These are phyloP conservation scores for Ahaetulla prasina DNA, from an alignment of 2,113 vertebrate species.

Conservation along the genomic window DNA sequence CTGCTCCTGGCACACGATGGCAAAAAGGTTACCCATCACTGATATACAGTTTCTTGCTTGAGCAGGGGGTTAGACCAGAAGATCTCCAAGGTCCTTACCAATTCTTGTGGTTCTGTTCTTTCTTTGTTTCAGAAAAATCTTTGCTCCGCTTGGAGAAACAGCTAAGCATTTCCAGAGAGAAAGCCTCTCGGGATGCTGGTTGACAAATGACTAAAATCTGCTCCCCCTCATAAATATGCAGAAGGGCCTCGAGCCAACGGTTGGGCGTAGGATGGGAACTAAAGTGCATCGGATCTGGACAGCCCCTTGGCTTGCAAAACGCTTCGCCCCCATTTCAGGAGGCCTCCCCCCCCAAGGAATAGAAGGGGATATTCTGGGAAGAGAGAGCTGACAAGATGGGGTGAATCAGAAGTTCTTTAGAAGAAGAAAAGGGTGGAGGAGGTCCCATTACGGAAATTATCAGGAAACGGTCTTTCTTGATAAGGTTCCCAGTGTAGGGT, in stretches of 20 bases:
- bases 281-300: not conserved
- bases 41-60: not conserved
- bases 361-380: not conserved
- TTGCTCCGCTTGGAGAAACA: not conserved
- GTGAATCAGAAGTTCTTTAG: not conserved
- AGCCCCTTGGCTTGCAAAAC: not conserved
- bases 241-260: not conserved
- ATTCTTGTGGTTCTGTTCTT: not conserved
- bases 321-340: not conserved
- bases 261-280: not conserved
- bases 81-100: not conserved
- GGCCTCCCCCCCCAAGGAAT: not conserved
- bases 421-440: not conserved
- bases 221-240: not conserved
- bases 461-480: not conserved
- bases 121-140: not conserved
- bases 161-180: not conserved
- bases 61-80: not conserved
- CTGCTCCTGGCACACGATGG: too few species aligned
- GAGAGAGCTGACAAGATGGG: not conserved
- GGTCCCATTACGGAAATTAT: not conserved
- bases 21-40: too few species aligned
- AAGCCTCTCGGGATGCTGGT: not conserved
- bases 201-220: not conserved
- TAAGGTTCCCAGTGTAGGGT: not conserved